A percentile compares a stretch with the other conserved stretches of the same genome.
Evolutionary conservation across 2,888 invertebrate genomes (phyloP).

Genomic region (Chaitophorus viminalis): DNA sequence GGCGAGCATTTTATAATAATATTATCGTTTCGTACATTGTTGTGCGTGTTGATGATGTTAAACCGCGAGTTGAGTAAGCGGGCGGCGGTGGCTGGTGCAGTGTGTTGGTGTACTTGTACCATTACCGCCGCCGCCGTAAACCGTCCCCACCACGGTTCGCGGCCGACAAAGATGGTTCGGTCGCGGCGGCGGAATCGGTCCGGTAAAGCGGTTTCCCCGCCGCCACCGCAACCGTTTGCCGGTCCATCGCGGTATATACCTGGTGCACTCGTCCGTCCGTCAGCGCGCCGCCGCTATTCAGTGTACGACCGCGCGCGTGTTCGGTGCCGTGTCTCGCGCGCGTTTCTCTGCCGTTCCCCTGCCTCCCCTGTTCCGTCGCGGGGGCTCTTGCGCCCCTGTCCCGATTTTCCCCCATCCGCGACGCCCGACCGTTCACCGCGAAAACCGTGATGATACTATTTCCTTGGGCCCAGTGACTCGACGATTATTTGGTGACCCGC

Average conservation of each 20-base stretch:
- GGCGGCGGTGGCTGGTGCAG: neutral
- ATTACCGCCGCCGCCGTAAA: neutral
- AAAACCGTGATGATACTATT: too few species aligned
- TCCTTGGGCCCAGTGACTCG: neutral
- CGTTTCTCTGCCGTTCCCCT: neutral
- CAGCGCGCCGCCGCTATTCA: neutral
- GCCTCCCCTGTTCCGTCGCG: neutral
- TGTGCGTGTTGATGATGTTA: neutral
- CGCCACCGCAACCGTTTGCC: conserved; percentile 43
- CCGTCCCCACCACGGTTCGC: neutral
- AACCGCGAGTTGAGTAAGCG: neutral
- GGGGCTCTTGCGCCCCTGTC: neutral
- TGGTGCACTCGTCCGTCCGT: neutral
- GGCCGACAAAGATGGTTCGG: neutral
- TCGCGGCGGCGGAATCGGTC: conserved; percentile 44
- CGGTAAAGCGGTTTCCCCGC: conserved; percentile 30
- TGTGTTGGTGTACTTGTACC: neutral
- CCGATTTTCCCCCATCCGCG: too few species aligned
- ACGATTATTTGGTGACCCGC: neutral
- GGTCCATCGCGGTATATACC: conserved; percentile 50
- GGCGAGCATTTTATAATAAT: too few species aligned
- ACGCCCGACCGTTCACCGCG: neutral
- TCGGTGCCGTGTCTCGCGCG: neutral
- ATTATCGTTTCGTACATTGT: too few species aligned
- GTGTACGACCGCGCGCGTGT: neutral